phyloP scores from a whole-genome alignment of 92 coral and sea anemone species.

The Blastomussa wellsi region DNA sequence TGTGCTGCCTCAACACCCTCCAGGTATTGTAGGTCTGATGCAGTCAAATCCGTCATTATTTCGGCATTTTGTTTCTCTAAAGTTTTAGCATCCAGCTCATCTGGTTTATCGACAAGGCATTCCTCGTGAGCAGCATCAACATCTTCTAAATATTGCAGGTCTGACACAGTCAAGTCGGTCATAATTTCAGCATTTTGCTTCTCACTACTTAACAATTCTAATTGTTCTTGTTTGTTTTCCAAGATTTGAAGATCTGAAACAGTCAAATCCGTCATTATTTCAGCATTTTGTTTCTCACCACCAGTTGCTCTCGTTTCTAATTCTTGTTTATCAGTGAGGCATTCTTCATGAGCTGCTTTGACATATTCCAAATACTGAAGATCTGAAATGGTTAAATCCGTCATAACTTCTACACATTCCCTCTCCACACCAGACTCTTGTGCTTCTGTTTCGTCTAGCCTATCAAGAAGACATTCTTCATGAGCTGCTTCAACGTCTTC shows the following conservation, averaged over 20 bases:
- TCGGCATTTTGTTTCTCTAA: constrained; percentile 41
- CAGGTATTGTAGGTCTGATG: constrained; percentile 60
- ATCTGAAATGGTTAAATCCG: constrained; percentile 50
- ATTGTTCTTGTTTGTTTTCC: constrained; percentile 42
- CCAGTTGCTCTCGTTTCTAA: constrained; percentile 13
- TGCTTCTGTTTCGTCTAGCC: background rate
- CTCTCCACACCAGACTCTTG: constrained; percentile 14
- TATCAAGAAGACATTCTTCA: constrained; percentile 37
- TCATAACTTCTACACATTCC: constrained; percentile 25
- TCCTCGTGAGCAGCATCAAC: constrained; percentile 16
- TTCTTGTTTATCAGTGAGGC: constrained; percentile 13
- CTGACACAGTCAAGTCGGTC: constrained; percentile 64
- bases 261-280: constrained; percentile 64
- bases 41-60: constrained; percentile 66
- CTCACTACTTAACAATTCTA: constrained; percentile 24
- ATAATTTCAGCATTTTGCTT: constrained; percentile 49
- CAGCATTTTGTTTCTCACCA: constrained; percentile 43
- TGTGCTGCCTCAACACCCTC: constrained; percentile 71
- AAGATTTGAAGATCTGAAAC: constrained; percentile 60
- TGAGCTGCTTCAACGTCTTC: constrained; percentile 57
- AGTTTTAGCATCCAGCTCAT: background rate
- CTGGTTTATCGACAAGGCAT: constrained; percentile 15
- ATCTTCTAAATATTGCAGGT: constrained; percentile 47
- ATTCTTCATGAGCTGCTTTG: constrained; percentile 47
- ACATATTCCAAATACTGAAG: constrained; percentile 53